Conservation (phyloP, 2,113 vertebrate species). For the Capreolus pygargus region DNA sequence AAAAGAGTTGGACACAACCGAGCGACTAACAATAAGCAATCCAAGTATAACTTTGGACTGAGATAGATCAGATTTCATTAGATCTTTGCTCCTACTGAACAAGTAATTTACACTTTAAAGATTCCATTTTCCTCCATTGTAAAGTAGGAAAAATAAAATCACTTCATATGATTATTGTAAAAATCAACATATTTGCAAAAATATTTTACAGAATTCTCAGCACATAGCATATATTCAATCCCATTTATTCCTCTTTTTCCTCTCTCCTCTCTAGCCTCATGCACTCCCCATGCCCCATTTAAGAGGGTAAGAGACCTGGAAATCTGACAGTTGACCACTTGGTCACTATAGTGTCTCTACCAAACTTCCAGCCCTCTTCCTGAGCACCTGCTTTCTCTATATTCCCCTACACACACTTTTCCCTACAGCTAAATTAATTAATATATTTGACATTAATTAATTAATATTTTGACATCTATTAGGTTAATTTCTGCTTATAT, state of each 20-base stretch:
- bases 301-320: neutral
- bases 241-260: neutral
- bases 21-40: neutral
- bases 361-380: neutral
- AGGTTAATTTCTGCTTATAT: neutral
- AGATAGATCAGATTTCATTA: neutral
- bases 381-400: neutral
- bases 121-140: neutral
- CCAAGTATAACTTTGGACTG: neutral
- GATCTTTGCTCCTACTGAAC: neutral
- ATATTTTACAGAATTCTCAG: neutral
- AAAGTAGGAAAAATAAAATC: neutral
- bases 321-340: neutral
- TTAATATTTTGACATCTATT: neutral
- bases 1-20: neutral
- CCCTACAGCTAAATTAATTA: neutral
- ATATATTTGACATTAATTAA: neutral
- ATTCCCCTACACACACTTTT: neutral
- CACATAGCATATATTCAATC: neutral
- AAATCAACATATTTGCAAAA: neutral
- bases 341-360: neutral
- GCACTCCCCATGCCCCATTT: rapidly evolving
- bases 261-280: neutral
- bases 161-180: neutral
- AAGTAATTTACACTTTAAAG: neutral